Evolutionary conservation across 2,797 vertebrate species (phyloP), one percentile per base, ranked within the genome.

Genomic region (Cichlasoma orientale): DNA sequence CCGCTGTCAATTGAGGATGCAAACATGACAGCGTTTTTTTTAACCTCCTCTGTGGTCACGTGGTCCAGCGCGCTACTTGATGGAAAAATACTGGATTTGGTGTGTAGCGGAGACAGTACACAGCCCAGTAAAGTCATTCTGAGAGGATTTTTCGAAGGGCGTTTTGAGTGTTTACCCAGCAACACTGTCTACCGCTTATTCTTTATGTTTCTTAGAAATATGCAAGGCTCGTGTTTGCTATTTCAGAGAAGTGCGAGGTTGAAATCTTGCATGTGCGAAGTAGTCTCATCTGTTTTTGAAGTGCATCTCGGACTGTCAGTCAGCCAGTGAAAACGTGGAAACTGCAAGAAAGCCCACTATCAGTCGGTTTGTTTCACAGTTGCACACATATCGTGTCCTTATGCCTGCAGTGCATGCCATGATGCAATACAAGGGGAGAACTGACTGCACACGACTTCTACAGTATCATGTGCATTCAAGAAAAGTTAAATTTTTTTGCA

Each of bases 41-140:
- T 27, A 36, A 41, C 18, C 70, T 56, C 54, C 79, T 82, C 78
- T 54, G 72, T 66, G 87, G 86, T 95, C 95, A 96, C 95, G 95
- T 96, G 95, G 94, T 90, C 59, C 83, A 89, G 91, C 92, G 91
- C 92, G 93, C 93, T 92, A 95, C 93, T 96, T 95, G 95, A 96
- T 96, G 96, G 96, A 96, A 96, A 96, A 96, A 95, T 96, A 96
- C 96, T 94, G 95, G 96, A 95, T 95, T 96, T 95, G 87, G 93
- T 93, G 94, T 93, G 89, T 89, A 91, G 92, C 79, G 86, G 86
- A 90, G 90, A 92, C 83, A 77, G 90, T 86, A 89, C 92, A 92
- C 92, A 88, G 87, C 84, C 89, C 86, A 89, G 88, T 85, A 91
- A 94, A 95, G 93, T 94, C 92, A 91, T 84, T 86, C 87, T 87